A percentile compares a stretch with the other conserved stretches of the same genome.
phyloP scores from a whole-genome alignment of 2,113 vertebrate species.

The Eublepharis macularius region DNA sequence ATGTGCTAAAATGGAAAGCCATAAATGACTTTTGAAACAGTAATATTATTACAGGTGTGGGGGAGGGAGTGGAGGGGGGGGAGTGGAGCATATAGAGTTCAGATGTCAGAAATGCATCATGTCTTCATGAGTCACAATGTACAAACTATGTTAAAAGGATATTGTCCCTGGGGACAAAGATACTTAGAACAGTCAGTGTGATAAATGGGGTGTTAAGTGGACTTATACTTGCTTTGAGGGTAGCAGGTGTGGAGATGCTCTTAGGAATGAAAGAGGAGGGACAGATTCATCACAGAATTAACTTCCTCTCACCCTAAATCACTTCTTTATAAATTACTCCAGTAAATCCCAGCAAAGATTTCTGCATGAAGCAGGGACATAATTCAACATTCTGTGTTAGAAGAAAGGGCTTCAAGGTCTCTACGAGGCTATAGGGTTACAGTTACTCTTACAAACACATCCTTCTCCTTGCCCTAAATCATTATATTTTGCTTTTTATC shows the following conservation, averaged over 20 bases:
- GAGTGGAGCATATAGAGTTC: background rate
- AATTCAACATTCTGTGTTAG: background rate
- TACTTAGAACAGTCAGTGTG: background rate
- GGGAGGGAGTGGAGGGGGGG: background rate
- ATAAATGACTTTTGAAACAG: background rate
- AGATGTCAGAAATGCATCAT: background rate
- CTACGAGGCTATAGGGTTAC: background rate
- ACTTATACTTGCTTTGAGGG: background rate
- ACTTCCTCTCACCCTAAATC: background rate
- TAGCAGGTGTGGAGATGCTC: background rate
- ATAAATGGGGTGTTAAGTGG: background rate
- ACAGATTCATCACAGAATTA: background rate
- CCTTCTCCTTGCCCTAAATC: background rate
- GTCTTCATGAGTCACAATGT: fast-evolving
- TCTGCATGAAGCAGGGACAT: background rate
- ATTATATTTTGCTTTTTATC: background rate
- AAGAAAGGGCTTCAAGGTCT: background rate
- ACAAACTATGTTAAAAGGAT: background rate
- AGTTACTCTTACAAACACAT: background rate
- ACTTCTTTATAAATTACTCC: background rate
- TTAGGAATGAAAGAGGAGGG: background rate
- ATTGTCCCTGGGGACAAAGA: background rate
- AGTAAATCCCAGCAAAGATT: background rate
- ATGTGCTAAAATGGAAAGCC: background rate
- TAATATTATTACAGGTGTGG: background rate